These are phyloP conservation scores for Lycodopsis pacificus DNA, from an alignment of 2,797 vertebrate species.

Conservation along the genomic window DNA sequence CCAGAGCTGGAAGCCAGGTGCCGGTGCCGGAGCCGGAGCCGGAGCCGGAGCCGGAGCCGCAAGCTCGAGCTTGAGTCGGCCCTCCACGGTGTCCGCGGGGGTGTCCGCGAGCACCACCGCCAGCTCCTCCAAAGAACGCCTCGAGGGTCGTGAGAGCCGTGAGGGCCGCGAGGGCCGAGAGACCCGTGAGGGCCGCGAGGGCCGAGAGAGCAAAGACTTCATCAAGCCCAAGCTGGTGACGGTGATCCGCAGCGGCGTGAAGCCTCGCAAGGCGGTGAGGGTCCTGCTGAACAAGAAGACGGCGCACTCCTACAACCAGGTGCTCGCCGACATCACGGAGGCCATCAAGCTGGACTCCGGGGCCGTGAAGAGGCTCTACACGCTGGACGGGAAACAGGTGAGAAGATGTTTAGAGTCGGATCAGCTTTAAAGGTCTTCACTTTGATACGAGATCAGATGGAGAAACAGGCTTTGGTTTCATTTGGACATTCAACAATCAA, in stretches of 20 bases:
- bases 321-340: slow-evolving; percentile 96
- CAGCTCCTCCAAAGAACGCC: slow-evolving; percentile 66
- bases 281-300: slow-evolving; percentile 99
- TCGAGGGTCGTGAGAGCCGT: slow-evolving; percentile 70
- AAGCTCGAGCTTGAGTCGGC: slow-evolving; percentile 13
- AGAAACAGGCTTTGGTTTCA: background rate
- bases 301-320: slow-evolving; percentile 96
- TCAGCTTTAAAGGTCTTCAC: too few species aligned
- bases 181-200: slow-evolving; percentile 25
- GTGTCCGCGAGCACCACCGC: slow-evolving; percentile 25
- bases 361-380: slow-evolving; percentile 94
- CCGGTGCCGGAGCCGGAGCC: slow-evolving; percentile 18
- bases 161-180: slow-evolving; percentile 51
- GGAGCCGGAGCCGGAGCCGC: background rate
- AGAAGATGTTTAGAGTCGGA: background rate
- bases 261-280: slow-evolving; percentile 95
- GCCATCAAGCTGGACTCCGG: slow-evolving; percentile 98
- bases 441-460: background rate
- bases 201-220: slow-evolving; percentile 91
- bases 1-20: slow-evolving; percentile 90
- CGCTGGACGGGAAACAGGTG: slow-evolving; percentile 97
- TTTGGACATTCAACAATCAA: too few species aligned
- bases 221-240: slow-evolving; percentile 98
- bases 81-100: slow-evolving; percentile 60
- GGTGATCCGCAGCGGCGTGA: slow-evolving; percentile 96